Base-by-base conservation (phyloP, 2,888 invertebrate species). In the Parnassius glacialis region DNA sequence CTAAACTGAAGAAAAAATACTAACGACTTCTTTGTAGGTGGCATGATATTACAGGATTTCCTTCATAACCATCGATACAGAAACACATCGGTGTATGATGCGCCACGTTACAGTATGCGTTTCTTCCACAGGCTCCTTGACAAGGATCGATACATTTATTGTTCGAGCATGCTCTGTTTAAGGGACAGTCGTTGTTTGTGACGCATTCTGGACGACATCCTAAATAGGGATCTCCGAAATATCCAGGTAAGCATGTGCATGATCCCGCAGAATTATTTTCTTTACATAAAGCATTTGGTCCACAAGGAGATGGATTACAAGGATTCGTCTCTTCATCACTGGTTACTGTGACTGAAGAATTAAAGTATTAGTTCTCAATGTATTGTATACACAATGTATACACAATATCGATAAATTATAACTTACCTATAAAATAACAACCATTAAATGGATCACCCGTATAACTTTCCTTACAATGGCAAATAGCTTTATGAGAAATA, bases 111-210 rank as follows among this genome's bases (percentile, higher is more conserved):
- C 97, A 97, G 69, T 94, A 94, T 1, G 97, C 96, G 74, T 95
- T 95, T 34, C 95, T 85, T 9, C 97, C 97, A 81, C 97, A 97
- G 20, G 94, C 95, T 64, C 95, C 96, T 58, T 94, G 93, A 76
- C 97, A 97, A 20, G 97, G 97, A 87, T 97, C 95, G 65, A 93
- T 92, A 78, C 97, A 97, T 90, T 97, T 96, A 75, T 96, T 96
- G 80, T 96, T 96, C 34, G 95, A 91, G 78, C 97, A 98, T 57
- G 97, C 95, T 73, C 93, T 95, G 70, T 94, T 93, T 67, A 93
- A 93, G 44, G 94, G 89, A 74, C 97, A 97, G 74, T 97, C 97
- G 41, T 95, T 94, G 78, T 97, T 97, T 57, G 87, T 94, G 3
- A 96, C 95, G 79, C 97, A 97, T 89, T 97, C 97, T 3, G 97